phyloP scores from a whole-genome alignment of 1,140 invertebrate species.

The Platyscapa corneri region DNA sequence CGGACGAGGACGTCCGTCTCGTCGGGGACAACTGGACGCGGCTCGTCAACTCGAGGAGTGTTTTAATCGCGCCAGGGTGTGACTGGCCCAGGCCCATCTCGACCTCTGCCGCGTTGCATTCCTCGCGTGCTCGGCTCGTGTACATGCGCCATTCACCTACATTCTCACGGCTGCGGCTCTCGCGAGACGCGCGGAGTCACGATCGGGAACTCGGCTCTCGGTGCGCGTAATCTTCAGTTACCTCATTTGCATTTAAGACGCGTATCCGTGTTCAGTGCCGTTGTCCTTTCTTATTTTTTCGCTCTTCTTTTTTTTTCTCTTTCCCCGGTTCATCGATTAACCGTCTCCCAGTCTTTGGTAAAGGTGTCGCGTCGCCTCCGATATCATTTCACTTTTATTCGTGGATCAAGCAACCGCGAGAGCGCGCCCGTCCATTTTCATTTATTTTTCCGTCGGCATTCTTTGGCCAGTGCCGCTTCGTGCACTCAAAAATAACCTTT shows the following conservation, averaged over 20 bases:
- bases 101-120: neutral
- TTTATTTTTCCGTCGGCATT: too few relatives aligned
- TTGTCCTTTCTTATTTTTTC: constrained; percentile 11
- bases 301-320: neutral
- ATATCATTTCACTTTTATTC: too few relatives aligned
- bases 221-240: constrained; percentile 33
- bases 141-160: constrained; percentile 62
- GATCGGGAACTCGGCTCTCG: neutral
- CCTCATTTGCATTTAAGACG: constrained; percentile 44
- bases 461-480: too few relatives aligned
- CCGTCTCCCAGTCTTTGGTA: neutral
- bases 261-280: neutral
- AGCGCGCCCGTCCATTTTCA: too few relatives aligned
- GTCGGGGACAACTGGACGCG: too few relatives aligned
- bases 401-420: too few relatives aligned
- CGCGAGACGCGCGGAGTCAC: neutral
- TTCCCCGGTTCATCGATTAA: neutral
- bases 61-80: neutral
- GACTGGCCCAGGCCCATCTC: neutral
- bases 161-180: constrained; percentile 61
- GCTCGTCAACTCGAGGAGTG: neutral
- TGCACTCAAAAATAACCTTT: too few relatives aligned
- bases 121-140: neutral
- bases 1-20: neutral
- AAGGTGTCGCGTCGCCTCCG: too few relatives aligned